Conservation (phyloP, 2,888 invertebrate species). For the Fragum whitleyi region DNA sequence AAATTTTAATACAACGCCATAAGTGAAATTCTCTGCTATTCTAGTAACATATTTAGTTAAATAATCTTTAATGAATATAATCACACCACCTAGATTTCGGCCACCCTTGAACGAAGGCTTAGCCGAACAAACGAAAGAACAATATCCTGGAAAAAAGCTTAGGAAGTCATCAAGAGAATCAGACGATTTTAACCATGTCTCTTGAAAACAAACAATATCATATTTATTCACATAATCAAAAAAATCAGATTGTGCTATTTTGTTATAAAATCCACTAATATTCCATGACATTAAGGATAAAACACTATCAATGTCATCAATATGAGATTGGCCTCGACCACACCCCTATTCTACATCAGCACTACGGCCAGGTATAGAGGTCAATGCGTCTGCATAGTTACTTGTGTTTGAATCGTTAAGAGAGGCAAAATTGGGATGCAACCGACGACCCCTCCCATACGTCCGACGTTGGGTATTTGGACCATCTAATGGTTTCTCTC, state of each 20-base stretch:
- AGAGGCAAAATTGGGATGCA: neutral
- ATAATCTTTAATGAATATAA: neutral
- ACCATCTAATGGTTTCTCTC: neutral
- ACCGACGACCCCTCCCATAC: neutral
- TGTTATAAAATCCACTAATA: too few species aligned
- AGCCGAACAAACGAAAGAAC: neutral
- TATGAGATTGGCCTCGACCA: too few species aligned
- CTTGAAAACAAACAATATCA: conserved; percentile 5
- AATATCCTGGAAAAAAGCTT: neutral
- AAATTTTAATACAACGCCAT: neutral
- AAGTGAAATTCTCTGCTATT: conserved; percentile 2
- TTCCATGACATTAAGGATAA: too few species aligned
- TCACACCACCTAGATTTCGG: neutral
- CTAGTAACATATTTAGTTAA: neutral
- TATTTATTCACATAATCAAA: too few species aligned
- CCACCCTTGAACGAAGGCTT: neutral
- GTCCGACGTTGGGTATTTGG: neutral
- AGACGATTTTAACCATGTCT: neutral
- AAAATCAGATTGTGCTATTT: too few species aligned
- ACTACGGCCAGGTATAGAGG: too few species aligned
- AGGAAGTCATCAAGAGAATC: neutral
- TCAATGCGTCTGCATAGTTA: too few species aligned
- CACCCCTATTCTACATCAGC: too few species aligned
- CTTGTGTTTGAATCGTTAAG: too few species aligned
- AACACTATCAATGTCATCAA: too few species aligned